Percentiles rank a stretch among this genome's conserved stretches.
phyloP scores from a whole-genome alignment of 2,113 vertebrate genomes.

The Gallinago media region DNA sequence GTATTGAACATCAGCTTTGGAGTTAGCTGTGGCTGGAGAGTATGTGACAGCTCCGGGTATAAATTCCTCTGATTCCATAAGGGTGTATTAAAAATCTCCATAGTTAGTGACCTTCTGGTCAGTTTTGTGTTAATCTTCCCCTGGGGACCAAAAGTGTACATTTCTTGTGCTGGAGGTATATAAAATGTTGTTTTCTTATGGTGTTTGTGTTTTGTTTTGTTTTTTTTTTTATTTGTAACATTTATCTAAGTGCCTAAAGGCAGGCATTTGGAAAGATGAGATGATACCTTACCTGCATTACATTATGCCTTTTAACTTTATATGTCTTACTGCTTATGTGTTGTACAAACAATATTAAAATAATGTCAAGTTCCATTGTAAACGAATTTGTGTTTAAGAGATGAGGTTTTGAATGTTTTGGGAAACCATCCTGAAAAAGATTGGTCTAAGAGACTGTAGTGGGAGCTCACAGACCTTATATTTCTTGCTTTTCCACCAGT shows the following conservation, averaged over 20 bases:
- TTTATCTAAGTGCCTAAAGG: not conserved
- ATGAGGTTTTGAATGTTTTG: not conserved
- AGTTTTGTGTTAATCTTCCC: not conserved
- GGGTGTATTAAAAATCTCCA: too few species aligned
- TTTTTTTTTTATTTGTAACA: rapidly evolving
- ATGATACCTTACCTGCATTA: not conserved
- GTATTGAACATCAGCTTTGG: not conserved
- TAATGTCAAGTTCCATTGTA: not conserved
- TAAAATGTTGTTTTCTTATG: not conserved
- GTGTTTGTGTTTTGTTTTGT: not conserved
- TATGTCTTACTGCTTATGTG: not conserved
- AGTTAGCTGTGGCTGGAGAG: too few species aligned
- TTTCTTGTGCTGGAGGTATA: not conserved
- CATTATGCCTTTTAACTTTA: not conserved
- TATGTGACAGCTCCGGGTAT: not conserved
- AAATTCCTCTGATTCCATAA: not conserved
- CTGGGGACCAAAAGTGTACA: too few species aligned
- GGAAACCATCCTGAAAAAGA: not conserved
- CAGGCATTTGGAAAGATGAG: not conserved
- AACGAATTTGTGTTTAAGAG: not conserved
- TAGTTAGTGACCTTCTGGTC: not conserved
- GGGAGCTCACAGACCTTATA: rapidly evolving
- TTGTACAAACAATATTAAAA: not conserved
- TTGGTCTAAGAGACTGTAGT: not conserved
- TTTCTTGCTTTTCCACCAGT: not conserved